These are phyloP conservation scores for Andricus quercusramuli DNA, from an alignment of 2,888 invertebrate species.

Conservation along the genomic window DNA sequence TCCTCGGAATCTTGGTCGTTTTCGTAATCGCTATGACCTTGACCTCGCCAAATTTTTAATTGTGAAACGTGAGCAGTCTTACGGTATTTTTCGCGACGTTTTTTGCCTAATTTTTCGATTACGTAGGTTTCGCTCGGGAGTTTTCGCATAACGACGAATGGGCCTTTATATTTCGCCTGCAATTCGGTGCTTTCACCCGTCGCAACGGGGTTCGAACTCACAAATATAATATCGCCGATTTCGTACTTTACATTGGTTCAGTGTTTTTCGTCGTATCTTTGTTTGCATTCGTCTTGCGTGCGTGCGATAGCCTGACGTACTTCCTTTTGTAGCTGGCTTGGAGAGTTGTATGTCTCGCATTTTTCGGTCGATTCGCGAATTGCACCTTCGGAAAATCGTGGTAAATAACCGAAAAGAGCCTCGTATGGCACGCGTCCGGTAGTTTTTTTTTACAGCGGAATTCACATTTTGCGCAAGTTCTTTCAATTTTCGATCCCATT, in stretches of 20 bases:
- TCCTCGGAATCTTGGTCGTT: no score
- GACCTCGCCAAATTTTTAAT: constrained; percentile 46
- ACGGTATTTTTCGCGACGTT: constrained; percentile 5
- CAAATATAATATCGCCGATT: constrained; percentile 41
- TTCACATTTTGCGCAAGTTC: background rate
- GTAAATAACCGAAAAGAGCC: constrained; percentile 37
- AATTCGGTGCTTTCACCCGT: constrained; percentile 29
- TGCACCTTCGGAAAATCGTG: constrained; percentile 22
- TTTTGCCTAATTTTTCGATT: constrained; percentile 5
- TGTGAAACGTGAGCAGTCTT: constrained; percentile 46
- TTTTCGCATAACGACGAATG: background rate
- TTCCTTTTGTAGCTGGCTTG: constrained; percentile 4
- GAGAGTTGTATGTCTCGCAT: constrained; percentile 15
- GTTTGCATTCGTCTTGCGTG: constrained; percentile 40
- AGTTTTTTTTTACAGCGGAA: constrained; percentile 8
- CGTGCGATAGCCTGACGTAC: background rate
- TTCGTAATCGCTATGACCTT: background rate
- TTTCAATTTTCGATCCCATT: background rate
- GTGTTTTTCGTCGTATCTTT: constrained; percentile 24
- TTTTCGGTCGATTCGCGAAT: background rate
- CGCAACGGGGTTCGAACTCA: constrained; percentile 6
- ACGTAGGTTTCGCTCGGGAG: constrained; percentile 40
- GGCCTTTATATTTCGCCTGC: constrained; percentile 30
- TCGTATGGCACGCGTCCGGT: background rate
- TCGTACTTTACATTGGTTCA: background rate